Evolutionary conservation across 1,140 invertebrate genomes (phyloP).

Genomic region (Nylanderia fulva): DNA sequence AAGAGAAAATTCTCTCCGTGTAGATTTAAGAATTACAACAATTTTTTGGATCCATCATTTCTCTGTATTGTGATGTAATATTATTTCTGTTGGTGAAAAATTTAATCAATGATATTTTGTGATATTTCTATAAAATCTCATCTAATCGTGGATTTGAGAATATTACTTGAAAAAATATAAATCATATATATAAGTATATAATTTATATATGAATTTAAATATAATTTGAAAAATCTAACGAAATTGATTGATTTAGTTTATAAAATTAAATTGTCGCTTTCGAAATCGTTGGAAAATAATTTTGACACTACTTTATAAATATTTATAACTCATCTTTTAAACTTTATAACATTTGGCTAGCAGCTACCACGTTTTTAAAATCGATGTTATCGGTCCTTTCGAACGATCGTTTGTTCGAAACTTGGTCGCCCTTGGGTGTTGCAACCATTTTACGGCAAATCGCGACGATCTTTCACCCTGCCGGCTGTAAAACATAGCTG

Average conservation of each 20-base stretch:
- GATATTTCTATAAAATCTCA: no score
- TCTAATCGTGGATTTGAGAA: background rate
- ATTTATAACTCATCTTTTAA: background rate
- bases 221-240: no score
- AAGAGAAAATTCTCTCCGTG: no score
- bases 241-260: background rate
- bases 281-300: background rate
- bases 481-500: conserved; percentile 64
- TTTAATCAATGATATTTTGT: no score
- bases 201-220: no score
- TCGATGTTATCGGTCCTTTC: conserved; percentile 38
- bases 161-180: background rate
- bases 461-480: conserved; percentile 70
- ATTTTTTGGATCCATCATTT: no score
- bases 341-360: conserved; percentile 8
- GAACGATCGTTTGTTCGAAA: conserved; percentile 64
- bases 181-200: background rate
- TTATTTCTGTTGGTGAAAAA: no score
- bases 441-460: conserved; percentile 69
- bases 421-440: conserved; percentile 63
- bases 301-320: background rate
- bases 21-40: no score
- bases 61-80: no score
- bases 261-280: no score
- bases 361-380: conserved; percentile 43